A percentile compares a stretch with the other conserved stretches of the same genome.
phyloP scores from a whole-genome alignment of 2,113 vertebrate genomes.

The Ammodytes dubius region DNA sequence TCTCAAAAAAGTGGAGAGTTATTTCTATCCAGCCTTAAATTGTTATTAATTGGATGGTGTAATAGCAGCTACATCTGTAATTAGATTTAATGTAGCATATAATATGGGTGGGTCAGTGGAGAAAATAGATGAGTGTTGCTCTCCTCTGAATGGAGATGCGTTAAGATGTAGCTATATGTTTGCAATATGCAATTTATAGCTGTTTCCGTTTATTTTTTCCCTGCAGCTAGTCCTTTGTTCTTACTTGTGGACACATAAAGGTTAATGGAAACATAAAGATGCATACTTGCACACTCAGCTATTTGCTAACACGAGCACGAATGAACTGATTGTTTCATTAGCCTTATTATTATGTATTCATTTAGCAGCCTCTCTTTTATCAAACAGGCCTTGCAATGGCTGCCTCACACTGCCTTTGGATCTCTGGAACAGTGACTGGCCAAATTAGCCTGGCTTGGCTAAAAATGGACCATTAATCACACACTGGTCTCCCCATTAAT shows the following conservation, averaged over 20 bases:
- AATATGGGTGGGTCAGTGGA: neutral
- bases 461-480: slow-evolving; percentile 61
- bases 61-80: neutral
- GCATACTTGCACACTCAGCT: slow-evolving; percentile 32
- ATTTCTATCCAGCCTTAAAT: neutral
- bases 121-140: neutral
- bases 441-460: slow-evolving; percentile 59
- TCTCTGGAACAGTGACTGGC: slow-evolving; percentile 38
- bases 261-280: slow-evolving; percentile 49
- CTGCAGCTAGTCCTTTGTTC: slow-evolving; percentile 16
- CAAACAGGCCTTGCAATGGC: slow-evolving; percentile 35
- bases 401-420: slow-evolving; percentile 27
- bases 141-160: neutral
- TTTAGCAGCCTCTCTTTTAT: slow-evolving; percentile 48
- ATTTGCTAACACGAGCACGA: slow-evolving; percentile 24
- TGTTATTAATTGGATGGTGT: neutral
- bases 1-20: neutral
- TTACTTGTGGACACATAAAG: slow-evolving; percentile 21
- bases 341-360: slow-evolving; percentile 49
- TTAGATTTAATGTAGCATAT: neutral
- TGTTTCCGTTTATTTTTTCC: slow-evolving; percentile 15
- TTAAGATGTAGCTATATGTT: neutral
- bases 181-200: neutral
- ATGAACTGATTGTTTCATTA: slow-evolving; percentile 45
- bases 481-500: slow-evolving; percentile 49